Conservation (phyloP, 1,140 invertebrate species). For the Hypothenemus hampei region DNA sequence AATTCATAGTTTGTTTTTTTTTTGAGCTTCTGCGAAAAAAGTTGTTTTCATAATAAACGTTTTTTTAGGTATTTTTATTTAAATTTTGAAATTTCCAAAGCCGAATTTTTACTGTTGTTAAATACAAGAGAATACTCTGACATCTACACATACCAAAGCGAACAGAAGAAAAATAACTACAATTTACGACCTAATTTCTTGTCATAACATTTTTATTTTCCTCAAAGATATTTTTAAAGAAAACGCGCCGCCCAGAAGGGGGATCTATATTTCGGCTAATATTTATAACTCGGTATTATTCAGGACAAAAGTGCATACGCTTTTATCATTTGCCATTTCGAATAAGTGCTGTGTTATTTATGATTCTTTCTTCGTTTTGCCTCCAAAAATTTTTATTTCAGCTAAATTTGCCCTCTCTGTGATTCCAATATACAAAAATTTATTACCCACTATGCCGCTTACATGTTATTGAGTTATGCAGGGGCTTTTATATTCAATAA, state of each 20-base stretch:
- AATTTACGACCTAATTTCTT: constrained; percentile 19
- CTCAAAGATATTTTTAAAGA: constrained; percentile 16
- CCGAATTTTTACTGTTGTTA: no score
- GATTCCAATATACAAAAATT: not conserved
- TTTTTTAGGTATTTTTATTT: no score
- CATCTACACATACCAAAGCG: not conserved
- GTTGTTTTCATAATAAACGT: no score
- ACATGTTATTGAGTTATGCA: no score
- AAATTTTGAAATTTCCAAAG: no score
- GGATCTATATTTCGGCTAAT: constrained; percentile 29
- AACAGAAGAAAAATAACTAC: constrained; percentile 4
- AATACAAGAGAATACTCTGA: no score
- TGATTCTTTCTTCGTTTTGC: constrained; percentile 25
- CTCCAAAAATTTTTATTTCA: constrained; percentile 30
- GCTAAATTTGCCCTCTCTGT: constrained; percentile 31
- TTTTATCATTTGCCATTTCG: constrained; percentile 33
- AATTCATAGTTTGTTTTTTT: no score
- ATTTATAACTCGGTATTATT: constrained; percentile 35
- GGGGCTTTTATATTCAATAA: no score
- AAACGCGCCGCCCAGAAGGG: constrained; percentile 6
- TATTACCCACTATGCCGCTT: not conserved
- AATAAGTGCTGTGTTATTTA: constrained; percentile 36
- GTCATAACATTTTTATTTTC: constrained; percentile 11
- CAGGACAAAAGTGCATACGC: constrained; percentile 35
- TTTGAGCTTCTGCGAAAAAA: no score